phyloP scores from a whole-genome alignment of 2,888 invertebrate species.

The Iphiclides podalirius region DNA sequence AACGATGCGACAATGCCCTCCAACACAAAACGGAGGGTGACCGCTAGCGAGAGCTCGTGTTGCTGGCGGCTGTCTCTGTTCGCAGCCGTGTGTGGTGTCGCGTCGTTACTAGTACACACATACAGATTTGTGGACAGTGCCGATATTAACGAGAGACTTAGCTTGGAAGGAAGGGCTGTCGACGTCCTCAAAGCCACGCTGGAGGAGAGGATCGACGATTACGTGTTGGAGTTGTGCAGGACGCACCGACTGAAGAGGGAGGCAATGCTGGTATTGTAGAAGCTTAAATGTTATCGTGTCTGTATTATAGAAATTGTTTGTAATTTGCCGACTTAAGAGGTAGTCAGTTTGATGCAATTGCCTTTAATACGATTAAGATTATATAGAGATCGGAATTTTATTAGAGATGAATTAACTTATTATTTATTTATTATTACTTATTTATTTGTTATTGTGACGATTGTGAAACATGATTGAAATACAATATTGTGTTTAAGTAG shows the following conservation, averaged over 20 bases:
- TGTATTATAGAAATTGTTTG: no score
- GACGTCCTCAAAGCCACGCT: conserved; percentile 47
- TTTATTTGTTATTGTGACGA: no score
- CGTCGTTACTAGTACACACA: conserved; percentile 60
- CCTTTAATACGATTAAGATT: no score
- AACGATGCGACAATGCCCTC: conserved; percentile 24
- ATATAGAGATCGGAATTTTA: no score
- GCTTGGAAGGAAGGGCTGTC: conserved; percentile 40
- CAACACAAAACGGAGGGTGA: conserved; percentile 29
- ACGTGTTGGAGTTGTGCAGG: conserved; percentile 43
- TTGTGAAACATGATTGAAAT: no score
- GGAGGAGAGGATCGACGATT: conserved; percentile 53
- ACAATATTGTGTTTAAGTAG: no score
- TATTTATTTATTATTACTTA: no score
- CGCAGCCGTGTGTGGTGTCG: conserved; percentile 57
- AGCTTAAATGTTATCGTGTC: conserved; percentile 1
- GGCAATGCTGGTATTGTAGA: conserved; percentile 66
- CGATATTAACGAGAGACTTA: conserved; percentile 33
- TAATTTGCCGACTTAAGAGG: no score
- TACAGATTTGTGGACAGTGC: conserved; percentile 49
- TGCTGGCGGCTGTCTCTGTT: conserved; percentile 57
- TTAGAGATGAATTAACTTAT: no score
- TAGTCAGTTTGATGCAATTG: no score
- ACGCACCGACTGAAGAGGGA: conserved; percentile 55
- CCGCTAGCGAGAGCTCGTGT: conserved; percentile 39